Evolutionary conservation across 2,113 vertebrate genomes (phyloP).

Genomic region (Pangasianodon hypophthalmus): DNA sequence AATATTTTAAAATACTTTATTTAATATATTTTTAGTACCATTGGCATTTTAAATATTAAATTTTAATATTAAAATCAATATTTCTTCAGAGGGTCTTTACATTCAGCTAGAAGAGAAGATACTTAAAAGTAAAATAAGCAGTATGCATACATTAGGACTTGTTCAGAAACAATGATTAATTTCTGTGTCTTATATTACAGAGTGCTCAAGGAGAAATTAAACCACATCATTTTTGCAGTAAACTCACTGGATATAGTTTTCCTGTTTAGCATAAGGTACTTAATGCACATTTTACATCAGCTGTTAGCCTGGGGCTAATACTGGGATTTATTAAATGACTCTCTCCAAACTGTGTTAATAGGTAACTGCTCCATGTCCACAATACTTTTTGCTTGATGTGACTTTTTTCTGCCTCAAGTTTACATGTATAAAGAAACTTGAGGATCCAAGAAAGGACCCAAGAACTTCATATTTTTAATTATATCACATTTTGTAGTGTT

Average conservation of each 20-base stretch:
- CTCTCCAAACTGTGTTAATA: neutral
- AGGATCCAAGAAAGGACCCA: no score
- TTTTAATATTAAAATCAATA: neutral
- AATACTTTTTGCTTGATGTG: neutral
- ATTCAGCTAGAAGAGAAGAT: neutral
- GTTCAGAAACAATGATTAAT: neutral
- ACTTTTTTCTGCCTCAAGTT: neutral
- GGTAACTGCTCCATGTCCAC: neutral
- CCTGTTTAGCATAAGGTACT: neutral
- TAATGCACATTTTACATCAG: neutral
- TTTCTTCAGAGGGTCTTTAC: neutral
- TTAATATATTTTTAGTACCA: neutral
- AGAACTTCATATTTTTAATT: no score
- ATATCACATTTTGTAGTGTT: neutral
- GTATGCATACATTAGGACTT: neutral
- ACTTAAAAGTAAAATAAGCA: neutral
- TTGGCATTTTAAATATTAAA: neutral
- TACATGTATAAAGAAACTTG: neutral
- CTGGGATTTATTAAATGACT: neutral
- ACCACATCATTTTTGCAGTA: neutral
- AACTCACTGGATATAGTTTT: neutral
- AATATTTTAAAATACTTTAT: neutral
- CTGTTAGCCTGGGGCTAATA: neutral
- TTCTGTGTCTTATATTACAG: neutral
- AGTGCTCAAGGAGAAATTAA: neutral